Conservation (phyloP, 1,140 invertebrate species). For the Orius insidiosus region DNA sequence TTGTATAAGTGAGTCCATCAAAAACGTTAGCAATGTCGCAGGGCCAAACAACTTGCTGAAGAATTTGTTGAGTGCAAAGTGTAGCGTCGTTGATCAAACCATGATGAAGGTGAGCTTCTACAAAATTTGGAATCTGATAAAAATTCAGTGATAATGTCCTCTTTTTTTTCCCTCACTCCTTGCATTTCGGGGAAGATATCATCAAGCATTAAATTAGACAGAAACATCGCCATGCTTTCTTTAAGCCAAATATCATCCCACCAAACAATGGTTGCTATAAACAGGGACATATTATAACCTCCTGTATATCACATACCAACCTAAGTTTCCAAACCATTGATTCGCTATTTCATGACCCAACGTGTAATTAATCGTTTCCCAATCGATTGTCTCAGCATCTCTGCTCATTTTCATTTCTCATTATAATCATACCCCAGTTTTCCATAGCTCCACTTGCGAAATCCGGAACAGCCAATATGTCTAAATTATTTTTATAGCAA, state of each 20-base stretch:
- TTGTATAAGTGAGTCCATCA: no score
- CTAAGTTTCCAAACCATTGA: constrained; percentile 1
- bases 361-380: constrained; percentile 3
- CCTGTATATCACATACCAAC: neutral
- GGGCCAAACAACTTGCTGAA: no score
- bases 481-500: constrained; percentile 17
- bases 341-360: neutral
- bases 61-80: no score
- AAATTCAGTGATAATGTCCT: no score
- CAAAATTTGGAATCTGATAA: no score
- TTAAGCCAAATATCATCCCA: constrained; percentile 6
- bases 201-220: constrained; percentile 3
- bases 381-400: neutral
- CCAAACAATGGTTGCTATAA: constrained; percentile 2
- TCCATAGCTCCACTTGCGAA: constrained; percentile 52
- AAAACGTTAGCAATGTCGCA: no score
- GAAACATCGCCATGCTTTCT: constrained; percentile 3
- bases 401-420: neutral
- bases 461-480: constrained; percentile 50
- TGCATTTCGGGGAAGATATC: constrained; percentile 2
- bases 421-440: constrained; percentile 34
- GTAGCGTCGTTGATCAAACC: no score
- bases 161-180: neutral
- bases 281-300: neutral
- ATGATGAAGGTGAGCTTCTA: no score